A percentile compares a stretch with the other conserved stretches of the same genome.
These are phyloP conservation scores for Actinia equina DNA, from an alignment of 64 coral and sea anemone species.

Conservation along the genomic window DNA sequence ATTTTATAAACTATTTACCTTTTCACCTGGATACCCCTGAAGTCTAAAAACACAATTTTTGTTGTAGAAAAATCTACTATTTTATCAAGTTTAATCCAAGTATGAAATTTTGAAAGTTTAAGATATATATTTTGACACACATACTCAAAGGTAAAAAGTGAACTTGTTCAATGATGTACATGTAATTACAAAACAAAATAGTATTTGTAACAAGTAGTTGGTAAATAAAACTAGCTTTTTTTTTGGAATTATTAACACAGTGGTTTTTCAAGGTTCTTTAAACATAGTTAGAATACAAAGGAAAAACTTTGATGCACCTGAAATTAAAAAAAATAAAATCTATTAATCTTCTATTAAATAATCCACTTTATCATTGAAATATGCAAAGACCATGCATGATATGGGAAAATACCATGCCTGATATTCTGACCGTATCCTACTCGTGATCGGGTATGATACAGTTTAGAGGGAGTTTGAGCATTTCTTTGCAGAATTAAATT, in stretches of 20 bases:
- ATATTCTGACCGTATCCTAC: too few species aligned
- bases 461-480: too few species aligned
- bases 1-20: not conserved
- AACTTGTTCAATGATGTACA: not conserved
- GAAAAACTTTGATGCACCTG: not conserved
- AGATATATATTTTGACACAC: not conserved
- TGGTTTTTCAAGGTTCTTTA: not conserved
- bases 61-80: not conserved
- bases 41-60: not conserved
- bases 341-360: too few species aligned
- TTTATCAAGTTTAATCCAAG: not conserved
- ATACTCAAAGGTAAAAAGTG: not conserved
- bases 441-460: too few species aligned
- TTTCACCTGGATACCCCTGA: not conserved
- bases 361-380: too few species aligned
- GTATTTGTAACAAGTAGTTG: not conserved
- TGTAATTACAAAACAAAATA: not conserved
- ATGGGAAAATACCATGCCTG: too few species aligned
- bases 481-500: too few species aligned
- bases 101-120: not conserved
- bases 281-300: not conserved
- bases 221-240: not conserved
- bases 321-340: not conserved
- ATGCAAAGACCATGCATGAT: too few species aligned
- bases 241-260: not conserved